A percentile compares a stretch with the other conserved stretches of the same genome.
These are phyloP conservation scores for Manacus vitellinus DNA, from an alignment of 2,113 vertebrate genomes.

Conservation along the genomic window DNA sequence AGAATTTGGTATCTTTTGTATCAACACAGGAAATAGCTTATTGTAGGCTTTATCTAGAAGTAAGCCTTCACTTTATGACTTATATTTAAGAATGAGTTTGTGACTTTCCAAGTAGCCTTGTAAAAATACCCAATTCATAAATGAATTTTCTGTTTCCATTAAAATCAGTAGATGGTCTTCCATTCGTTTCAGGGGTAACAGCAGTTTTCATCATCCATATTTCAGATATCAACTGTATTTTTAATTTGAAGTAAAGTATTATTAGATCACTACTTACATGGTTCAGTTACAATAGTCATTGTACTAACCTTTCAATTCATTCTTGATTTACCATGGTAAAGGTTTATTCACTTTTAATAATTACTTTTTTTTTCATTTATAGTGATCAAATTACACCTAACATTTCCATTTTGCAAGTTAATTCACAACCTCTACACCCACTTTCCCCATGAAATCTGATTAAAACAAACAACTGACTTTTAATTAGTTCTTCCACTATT, in stretches of 20 bases:
- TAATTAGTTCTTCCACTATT: not conserved
- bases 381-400: not conserved
- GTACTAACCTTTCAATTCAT: not conserved
- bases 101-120: not conserved
- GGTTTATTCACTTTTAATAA: not conserved
- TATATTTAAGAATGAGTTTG: not conserved
- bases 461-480: slow-evolving; percentile 40
- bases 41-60: not conserved
- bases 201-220: not conserved
- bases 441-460: not conserved
- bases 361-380: slow-evolving; percentile 5
- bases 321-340: not conserved
- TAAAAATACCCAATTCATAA: not conserved
- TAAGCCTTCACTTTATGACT: not conserved
- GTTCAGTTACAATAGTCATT: not conserved
- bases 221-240: not conserved
- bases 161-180: not conserved
- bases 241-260: not conserved
- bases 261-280: not conserved
- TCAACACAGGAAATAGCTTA: not conserved
- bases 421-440: not conserved
- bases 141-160: not conserved
- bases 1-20: not conserved
- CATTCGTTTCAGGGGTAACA: not conserved
- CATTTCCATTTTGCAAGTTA: slow-evolving; percentile 4